Conservation (phyloP, 2,113 vertebrate genomes). For the Clarias macrocephalus region DNA sequence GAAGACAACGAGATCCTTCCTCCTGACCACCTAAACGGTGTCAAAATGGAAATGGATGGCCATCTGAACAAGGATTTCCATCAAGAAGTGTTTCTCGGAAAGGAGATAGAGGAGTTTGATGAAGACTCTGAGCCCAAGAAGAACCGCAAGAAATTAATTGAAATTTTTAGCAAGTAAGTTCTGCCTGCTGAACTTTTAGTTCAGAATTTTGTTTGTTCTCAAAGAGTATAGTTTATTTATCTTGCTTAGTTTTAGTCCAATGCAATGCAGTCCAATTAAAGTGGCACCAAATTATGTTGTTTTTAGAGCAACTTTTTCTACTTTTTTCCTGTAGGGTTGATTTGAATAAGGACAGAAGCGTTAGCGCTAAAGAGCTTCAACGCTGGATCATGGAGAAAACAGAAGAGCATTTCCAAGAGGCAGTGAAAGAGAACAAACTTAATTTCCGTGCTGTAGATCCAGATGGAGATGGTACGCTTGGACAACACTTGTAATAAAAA, state of each 20-base stretch:
- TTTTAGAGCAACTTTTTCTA: background rate
- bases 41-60: constrained; percentile 92
- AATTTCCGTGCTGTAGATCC: constrained; percentile 91
- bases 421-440: constrained; percentile 85
- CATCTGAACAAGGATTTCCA: constrained; percentile 95
- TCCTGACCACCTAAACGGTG: constrained; percentile 87
- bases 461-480: constrained; percentile 83
- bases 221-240: background rate
- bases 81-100: constrained; percentile 94
- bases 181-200: background rate
- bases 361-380: constrained; percentile 92
- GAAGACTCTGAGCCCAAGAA: constrained; percentile 85
- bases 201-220: background rate
- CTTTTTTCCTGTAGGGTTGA: constrained; percentile 79
- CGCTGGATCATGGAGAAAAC: constrained; percentile 97
- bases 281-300: background rate
- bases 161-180: constrained; percentile 87
- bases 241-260: background rate
- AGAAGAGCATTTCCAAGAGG: constrained; percentile 91
- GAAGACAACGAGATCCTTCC: constrained; percentile 91
- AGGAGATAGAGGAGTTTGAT: constrained; percentile 88
- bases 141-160: constrained; percentile 88
- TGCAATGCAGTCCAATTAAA: background rate
- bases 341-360: constrained; percentile 80
- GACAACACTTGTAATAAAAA: background rate